A percentile compares a stretch with the other conserved stretches of the same genome.
Evolutionary conservation across 2,113 vertebrate genomes (phyloP).

Genomic region (Dicrurus megarhynchus): DNA sequence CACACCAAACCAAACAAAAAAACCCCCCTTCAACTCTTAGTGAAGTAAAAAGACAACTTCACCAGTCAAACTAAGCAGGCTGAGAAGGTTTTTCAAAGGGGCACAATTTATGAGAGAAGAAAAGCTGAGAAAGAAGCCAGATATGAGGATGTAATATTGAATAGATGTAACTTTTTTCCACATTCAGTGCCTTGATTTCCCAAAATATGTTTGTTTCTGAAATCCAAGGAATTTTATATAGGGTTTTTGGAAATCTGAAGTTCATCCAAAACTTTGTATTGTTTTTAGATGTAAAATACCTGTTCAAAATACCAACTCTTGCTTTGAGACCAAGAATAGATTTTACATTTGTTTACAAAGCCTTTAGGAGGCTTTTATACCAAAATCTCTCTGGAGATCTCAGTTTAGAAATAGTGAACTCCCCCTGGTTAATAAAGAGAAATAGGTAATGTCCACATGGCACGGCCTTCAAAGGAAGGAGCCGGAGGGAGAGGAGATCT

Average conservation of each 20-base stretch:
- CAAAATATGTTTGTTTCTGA: neutral
- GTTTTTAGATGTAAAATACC: neutral
- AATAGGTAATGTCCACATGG: neutral
- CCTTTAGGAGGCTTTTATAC: neutral
- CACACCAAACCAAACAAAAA: neutral
- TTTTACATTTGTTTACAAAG: neutral
- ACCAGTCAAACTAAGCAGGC: neutral
- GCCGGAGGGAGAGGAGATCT: neutral
- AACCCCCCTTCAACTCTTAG: neutral
- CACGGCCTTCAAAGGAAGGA: neutral
- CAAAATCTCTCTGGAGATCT: neutral
- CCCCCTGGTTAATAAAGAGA: neutral
- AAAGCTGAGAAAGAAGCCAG: neutral
- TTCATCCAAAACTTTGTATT: neutral
- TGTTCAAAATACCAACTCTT: neutral
- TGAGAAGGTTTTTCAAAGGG: neutral
- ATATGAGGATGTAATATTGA: neutral
- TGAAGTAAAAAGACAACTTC: neutral
- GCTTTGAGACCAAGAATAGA: neutral
- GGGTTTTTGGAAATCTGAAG: neutral
- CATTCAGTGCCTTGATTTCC: neutral
- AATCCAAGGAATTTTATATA: neutral
- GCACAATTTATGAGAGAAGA: neutral
- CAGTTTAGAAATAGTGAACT: neutral
- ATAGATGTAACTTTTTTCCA: fast-evolving